A percentile compares a stretch with the other conserved stretches of the same genome.
Evolutionary conservation across 2,797 vertebrate species (phyloP).

Genomic region (Darevskia nairensis): DNA sequence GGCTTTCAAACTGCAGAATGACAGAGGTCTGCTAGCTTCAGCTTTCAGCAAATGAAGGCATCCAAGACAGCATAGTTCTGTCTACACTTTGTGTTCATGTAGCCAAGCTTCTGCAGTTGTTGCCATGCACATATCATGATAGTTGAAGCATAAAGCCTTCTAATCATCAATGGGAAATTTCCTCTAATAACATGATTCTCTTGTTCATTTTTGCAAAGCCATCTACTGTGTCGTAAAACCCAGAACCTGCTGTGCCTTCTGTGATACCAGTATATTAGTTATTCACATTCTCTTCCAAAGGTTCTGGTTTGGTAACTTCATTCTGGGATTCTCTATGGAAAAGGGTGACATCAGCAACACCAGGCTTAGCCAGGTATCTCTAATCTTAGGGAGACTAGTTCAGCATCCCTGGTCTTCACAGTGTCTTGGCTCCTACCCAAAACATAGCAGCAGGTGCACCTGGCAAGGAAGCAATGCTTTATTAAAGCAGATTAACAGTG

Average conservation of each 20-base stretch:
- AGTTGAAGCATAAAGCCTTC: slow-evolving; percentile 21
- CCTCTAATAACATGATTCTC: background rate
- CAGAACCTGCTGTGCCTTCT: background rate
- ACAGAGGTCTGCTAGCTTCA: slow-evolving; percentile 41
- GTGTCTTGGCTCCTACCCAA: too few relatives aligned
- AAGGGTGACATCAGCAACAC: background rate
- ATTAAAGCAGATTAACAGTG: background rate
- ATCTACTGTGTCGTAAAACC: background rate
- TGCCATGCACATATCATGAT: background rate
- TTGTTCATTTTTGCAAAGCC: slow-evolving; percentile 18
- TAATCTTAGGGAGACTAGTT: background rate
- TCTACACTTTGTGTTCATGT: slow-evolving; percentile 31
- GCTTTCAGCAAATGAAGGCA: slow-evolving; percentile 46
- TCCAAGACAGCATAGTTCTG: slow-evolving; percentile 31
- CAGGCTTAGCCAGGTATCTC: background rate
- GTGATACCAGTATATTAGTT: background rate
- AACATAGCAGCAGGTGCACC: too few relatives aligned
- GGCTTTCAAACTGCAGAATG: slow-evolving; percentile 51
- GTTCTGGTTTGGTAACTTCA: slow-evolving; percentile 9
- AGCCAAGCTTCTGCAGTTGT: background rate
- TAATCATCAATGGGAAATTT: background rate
- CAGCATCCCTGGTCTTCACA: background rate
- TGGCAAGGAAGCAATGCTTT: too few relatives aligned
- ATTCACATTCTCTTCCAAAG: background rate
- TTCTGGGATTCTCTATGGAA: background rate